phyloP scores from a whole-genome alignment of 1,140 invertebrate species.

The Ceratoteleas bidentatus region DNA sequence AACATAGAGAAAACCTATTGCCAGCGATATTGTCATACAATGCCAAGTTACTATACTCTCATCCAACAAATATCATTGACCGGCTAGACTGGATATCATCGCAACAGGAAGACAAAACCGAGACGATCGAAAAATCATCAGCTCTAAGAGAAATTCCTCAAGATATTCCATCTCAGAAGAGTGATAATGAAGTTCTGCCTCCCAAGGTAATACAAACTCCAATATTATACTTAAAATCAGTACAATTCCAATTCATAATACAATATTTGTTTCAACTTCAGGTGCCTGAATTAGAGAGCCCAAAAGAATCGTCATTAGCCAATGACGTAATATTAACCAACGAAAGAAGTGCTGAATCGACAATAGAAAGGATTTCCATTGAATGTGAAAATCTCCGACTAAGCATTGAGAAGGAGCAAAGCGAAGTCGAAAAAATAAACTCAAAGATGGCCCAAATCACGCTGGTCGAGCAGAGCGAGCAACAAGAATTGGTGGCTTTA shows the following conservation, averaged over 20 bases:
- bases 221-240: no score
- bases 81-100: conserved; percentile 75
- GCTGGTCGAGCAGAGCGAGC: conserved; percentile 73
- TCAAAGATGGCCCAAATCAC: conserved; percentile 73
- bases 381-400: conserved; percentile 75
- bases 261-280: conserved; percentile 4
- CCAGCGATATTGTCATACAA: conserved; percentile 81
- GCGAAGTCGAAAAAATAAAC: conserved; percentile 74
- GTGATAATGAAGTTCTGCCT: conserved; percentile 56
- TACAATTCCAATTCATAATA: no score
- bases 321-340: background rate
- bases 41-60: conserved; percentile 66
- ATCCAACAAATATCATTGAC: conserved; percentile 71
- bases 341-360: conserved; percentile 41
- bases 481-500: conserved; percentile 76
- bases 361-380: conserved; percentile 58
- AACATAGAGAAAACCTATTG: conserved; percentile 75
- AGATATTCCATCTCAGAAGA: conserved; percentile 58
- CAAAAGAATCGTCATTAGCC: background rate
- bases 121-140: conserved; percentile 10
- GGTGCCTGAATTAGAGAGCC: conserved; percentile 13
- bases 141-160: conserved; percentile 21
- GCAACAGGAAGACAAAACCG: conserved; percentile 53
- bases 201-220: conserved; percentile 15
- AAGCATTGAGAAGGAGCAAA: conserved; percentile 73